Percentiles rank a stretch among this genome's conserved stretches.
phyloP scores from a whole-genome alignment of 2,888 invertebrate species.

The Hyles lineata region DNA sequence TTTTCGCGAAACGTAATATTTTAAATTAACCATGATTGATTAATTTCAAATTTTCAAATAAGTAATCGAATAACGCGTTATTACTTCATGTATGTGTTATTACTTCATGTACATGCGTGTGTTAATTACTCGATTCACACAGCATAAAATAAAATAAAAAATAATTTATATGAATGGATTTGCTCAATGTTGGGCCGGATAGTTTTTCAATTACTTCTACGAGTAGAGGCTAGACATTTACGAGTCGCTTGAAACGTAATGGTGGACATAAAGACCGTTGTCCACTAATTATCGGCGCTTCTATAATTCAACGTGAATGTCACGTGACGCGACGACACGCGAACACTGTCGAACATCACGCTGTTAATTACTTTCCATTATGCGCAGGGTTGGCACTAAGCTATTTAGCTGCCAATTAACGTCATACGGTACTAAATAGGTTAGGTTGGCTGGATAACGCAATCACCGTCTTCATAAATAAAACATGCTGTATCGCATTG shows the following conservation, averaged over 20 bases:
- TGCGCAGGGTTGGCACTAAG: constrained; percentile 36
- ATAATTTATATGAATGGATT: constrained; percentile 3
- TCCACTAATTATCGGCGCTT: constrained; percentile 53
- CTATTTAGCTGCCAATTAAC: constrained; percentile 14
- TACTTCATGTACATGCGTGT: too few relatives aligned
- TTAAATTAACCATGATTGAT: too few relatives aligned
- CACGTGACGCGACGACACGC: constrained; percentile 40
- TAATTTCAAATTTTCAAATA: too few relatives aligned
- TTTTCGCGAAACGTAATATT: too few relatives aligned
- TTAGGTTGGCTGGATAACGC: background rate
- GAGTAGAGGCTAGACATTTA: constrained; percentile 41
- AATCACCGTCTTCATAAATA: constrained; percentile 2
- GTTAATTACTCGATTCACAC: too few relatives aligned
- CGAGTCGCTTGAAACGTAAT: constrained; percentile 49
- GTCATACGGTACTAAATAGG: constrained; percentile 12
- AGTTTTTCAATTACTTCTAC: constrained; percentile 16
- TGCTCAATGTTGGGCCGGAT: background rate
- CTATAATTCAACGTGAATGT: constrained; percentile 44
- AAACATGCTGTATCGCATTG: background rate
- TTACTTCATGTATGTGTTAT: too few relatives aligned
- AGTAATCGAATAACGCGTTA: too few relatives aligned
- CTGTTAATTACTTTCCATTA: constrained; percentile 44
- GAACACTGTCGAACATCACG: constrained; percentile 44
- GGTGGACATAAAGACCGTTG: constrained; percentile 53
- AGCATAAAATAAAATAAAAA: background rate